Conservation (phyloP, 2,888 invertebrate genomes). For the Scaptomyza flava region DNA sequence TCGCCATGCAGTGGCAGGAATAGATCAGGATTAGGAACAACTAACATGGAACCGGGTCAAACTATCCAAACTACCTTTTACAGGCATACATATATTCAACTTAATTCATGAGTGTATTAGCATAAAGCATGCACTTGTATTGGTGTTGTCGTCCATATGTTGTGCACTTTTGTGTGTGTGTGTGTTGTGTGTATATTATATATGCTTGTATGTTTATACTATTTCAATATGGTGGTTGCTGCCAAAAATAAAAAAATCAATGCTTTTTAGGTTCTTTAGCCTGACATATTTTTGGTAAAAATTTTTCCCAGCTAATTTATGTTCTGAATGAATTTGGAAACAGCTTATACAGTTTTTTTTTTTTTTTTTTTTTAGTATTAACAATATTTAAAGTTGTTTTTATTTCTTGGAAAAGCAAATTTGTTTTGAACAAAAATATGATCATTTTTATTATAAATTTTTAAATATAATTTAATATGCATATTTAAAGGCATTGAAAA, state of each 20-base stretch:
- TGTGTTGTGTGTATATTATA: not conserved
- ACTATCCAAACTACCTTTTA: not conserved
- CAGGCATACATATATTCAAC: not conserved
- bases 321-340: not conserved
- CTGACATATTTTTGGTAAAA: too few species aligned
- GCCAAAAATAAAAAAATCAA: not conserved
- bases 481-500: not conserved
- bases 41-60: not conserved
- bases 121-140: not conserved
- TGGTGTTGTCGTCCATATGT: not conserved
- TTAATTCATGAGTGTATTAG: not conserved
- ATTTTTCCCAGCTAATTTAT: not conserved
- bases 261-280: too few species aligned
- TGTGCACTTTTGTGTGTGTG: not conserved
- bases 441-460: too few species aligned
- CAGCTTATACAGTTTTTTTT: too few species aligned
- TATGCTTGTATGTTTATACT: not conserved
- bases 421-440: too few species aligned
- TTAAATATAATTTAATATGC: too few species aligned
- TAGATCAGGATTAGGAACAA: conserved; percentile 25
- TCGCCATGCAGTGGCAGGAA: conserved; percentile 77
- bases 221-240: conserved; percentile 2
- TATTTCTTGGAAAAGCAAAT: too few species aligned
- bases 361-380: too few species aligned
- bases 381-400: too few species aligned